A percentile compares a stretch with the other conserved stretches of the same genome.
Evolutionary conservation across 2,113 vertebrate genomes (phyloP).

Genomic region (Spea multiplicata): DNA sequence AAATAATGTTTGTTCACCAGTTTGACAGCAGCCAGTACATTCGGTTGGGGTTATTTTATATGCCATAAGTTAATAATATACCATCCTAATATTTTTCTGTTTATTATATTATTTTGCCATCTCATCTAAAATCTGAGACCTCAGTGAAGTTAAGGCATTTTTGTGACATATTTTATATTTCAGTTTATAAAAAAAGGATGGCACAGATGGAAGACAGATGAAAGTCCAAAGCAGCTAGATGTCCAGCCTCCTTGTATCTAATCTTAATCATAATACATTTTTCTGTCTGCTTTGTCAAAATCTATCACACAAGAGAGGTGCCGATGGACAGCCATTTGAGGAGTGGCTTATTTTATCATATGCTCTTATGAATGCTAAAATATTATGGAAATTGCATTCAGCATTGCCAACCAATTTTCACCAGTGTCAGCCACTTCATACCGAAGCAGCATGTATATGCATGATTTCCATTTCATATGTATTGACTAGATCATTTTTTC

Average conservation of each 20-base stretch:
- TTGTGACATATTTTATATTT: slow-evolving; percentile 52
- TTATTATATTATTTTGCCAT: slow-evolving; percentile 43
- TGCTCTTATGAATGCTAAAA: slow-evolving; percentile 97
- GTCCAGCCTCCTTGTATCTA: slow-evolving; percentile 78
- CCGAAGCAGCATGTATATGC: slow-evolving; percentile 94
- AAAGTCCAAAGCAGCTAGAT: slow-evolving; percentile 60
- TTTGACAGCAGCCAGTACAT: slow-evolving; percentile 43
- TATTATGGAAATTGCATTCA: slow-evolving; percentile 86
- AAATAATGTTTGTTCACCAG: slow-evolving; percentile 56
- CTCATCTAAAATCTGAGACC: slow-evolving; percentile 51
- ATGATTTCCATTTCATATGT: slow-evolving; percentile 99
- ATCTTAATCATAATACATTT: slow-evolving; percentile 94
- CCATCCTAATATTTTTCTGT: slow-evolving; percentile 47
- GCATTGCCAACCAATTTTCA: slow-evolving; percentile 93
- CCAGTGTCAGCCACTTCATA: slow-evolving; percentile 83
- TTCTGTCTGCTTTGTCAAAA: slow-evolving; percentile 87
- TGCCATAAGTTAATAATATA: too few species aligned
- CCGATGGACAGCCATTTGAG: slow-evolving; percentile 88
- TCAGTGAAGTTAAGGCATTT: slow-evolving; percentile 38
- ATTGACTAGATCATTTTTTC: slow-evolving; percentile 94
- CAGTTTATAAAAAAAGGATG: slow-evolving; percentile 44
- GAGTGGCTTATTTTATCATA: slow-evolving; percentile 93
- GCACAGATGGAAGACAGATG: slow-evolving; percentile 61
- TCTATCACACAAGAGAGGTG: slow-evolving; percentile 78
- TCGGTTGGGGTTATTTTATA: not conserved